Percentiles rank a stretch among this genome's conserved stretches.
These are phyloP conservation scores for Phrynocephalus vlangalii DNA, from an alignment of 2,797 vertebrate species.

Conservation along the genomic window DNA sequence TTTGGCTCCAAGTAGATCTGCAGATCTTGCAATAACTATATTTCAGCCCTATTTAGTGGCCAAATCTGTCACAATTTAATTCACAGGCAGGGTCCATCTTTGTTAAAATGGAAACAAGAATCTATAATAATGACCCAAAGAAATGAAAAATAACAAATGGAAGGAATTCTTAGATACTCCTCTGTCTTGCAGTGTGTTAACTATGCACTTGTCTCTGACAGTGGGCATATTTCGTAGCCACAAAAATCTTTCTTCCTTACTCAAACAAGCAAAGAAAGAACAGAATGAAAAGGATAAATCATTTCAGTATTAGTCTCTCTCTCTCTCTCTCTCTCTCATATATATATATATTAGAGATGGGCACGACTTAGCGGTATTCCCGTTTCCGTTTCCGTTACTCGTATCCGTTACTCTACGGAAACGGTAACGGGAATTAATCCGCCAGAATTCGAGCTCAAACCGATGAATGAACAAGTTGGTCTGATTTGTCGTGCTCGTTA, in stretches of 20 bases:
- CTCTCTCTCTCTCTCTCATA: too few species aligned
- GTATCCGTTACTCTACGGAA: too few species aligned
- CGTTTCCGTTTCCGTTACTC: too few species aligned
- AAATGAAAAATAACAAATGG: constrained; percentile 34
- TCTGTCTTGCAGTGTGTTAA: constrained; percentile 10
- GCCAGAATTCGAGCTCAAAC: too few species aligned
- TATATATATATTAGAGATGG: background rate
- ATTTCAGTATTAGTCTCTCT: background rate
- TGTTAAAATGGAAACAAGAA: constrained; percentile 52
- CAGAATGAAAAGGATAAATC: background rate
- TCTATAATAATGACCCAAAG: constrained; percentile 30
- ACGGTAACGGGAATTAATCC: too few species aligned
- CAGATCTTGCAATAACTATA: constrained; percentile 20
- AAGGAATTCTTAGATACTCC: constrained; percentile 1
- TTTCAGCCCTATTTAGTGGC: constrained; percentile 42
- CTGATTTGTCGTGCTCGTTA: too few species aligned
- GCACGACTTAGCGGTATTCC: too few species aligned
- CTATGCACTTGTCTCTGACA: constrained; percentile 8
- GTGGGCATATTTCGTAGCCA: constrained; percentile 4
- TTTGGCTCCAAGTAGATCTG: background rate
- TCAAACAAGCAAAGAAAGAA: background rate
- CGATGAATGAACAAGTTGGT: too few species aligned
- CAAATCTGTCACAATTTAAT: constrained; percentile 46
- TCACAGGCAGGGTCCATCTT: constrained; percentile 20
- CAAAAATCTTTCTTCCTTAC: background rate